Evolutionary conservation across 2,113 vertebrate genomes (phyloP).

Genomic region (Salvelinus sp.): DNA sequence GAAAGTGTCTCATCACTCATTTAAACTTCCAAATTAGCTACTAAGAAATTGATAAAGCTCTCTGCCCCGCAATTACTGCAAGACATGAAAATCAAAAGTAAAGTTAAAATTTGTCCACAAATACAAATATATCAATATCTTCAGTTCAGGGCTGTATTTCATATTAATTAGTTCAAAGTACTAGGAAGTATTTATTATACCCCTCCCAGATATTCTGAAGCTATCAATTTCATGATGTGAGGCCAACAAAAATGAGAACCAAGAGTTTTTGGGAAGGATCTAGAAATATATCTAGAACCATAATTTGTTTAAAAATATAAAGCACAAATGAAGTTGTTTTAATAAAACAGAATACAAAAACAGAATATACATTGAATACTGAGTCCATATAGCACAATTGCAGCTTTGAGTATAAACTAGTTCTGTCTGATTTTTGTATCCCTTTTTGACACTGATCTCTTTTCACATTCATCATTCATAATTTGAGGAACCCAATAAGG

Average conservation of each 20-base stretch:
- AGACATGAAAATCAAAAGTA: constrained; percentile 22
- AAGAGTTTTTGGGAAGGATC: neutral
- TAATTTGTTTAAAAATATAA: neutral
- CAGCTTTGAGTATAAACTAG: neutral
- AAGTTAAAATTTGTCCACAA: constrained; percentile 28
- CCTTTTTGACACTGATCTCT: neutral
- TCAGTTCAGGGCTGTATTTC: no score
- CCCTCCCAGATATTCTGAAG: neutral
- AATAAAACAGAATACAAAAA: constrained; percentile 29
- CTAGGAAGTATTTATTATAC: neutral
- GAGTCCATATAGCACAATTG: neutral
- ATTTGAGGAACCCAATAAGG: constrained; percentile 6
- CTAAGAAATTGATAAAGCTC: neutral
- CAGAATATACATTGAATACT: neutral
- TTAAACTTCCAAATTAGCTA: neutral
- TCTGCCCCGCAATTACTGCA: neutral
- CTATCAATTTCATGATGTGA: neutral
- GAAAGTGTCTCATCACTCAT: neutral
- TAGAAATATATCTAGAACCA: neutral
- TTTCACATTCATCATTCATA: constrained; percentile 1
- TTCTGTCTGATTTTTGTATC: neutral
- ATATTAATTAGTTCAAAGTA: no score
- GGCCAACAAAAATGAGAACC: neutral
- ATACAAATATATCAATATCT: no score
- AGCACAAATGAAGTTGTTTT: constrained; percentile 7